Base-by-base conservation (phyloP, 2,888 invertebrate genomes). In the Adelognathus sp. region DNA sequence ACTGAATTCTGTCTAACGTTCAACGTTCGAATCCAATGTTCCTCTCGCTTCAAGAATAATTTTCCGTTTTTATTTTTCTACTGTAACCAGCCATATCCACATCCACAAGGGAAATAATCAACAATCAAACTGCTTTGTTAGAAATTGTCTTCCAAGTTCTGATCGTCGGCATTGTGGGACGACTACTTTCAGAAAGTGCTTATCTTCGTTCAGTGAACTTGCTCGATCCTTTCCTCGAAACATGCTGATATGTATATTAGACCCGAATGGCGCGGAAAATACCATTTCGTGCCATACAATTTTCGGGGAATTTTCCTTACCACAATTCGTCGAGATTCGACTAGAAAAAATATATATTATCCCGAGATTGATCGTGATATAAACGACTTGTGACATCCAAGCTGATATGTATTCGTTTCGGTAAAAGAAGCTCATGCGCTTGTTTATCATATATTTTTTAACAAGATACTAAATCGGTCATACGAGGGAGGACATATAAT, bases 241-340 rank as follows among this genome's bases (percentile, higher is more conserved):
- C 73, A 70, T 75, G 81, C 83, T 88, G 86, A 87, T 87, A 88
- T 88, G 86, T 86, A 84, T 86, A 70, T 81, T 80, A 82, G 80
- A 82, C 84, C 84, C 72, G 74, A 66, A 70, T 73, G 63, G 76
- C 75, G 29, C 24, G 54, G 33, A 46, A 9, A 63, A 18, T 7
- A n/a, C 18, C 4, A 46, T 44, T 33, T 7, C 61, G 29, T 31
- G 54, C 46, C 66, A 27, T 41, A 44, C 16, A 70, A 71, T 9
- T 36, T n/a, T 46, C 70, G 44, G 54, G 70, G 33, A 61, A 39
- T 64, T 54, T 36, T 61, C 18, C 36, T 16, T n/a, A 14, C n/a
- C 39, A 39, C 39, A n/a, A 54, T 33, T 44, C 36, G 36, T 41
- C 9, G 5, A 67, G 11, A 33, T 39, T 14, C 33, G 41, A 60